These are phyloP conservation scores for Hesperophylax magnus DNA, from an alignment of 1,140 invertebrate species.

Conservation along the genomic window DNA sequence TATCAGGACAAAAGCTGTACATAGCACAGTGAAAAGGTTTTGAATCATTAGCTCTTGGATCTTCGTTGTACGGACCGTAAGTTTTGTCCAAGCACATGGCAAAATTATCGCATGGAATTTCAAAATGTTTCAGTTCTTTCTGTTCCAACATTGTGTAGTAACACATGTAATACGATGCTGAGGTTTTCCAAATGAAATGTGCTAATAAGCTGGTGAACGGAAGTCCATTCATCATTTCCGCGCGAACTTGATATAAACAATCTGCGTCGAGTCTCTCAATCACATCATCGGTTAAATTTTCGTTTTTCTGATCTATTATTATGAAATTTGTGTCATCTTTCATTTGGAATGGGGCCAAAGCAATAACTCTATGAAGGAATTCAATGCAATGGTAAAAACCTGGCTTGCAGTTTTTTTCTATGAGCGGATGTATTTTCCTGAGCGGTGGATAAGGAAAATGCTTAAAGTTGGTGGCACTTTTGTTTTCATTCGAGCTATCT, in stretches of 20 bases:
- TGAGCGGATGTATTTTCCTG: slow-evolving; percentile 74
- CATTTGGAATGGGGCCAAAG: slow-evolving; percentile 62
- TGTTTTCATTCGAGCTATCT: neutral
- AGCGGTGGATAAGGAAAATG: slow-evolving; percentile 72
- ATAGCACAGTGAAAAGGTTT: slow-evolving; percentile 72
- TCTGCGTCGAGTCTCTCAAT: slow-evolving; percentile 66
- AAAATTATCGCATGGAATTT: slow-evolving; percentile 75
- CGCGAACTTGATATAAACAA: slow-evolving; percentile 65
- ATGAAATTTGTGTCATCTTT: slow-evolving; percentile 69
- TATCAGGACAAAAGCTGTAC: slow-evolving; percentile 79
- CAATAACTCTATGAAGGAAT: slow-evolving; percentile 69
- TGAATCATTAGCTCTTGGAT: slow-evolving; percentile 72
- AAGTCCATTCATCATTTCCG: slow-evolving; percentile 64
- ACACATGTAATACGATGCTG: slow-evolving; percentile 78
- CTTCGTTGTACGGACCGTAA: slow-evolving; percentile 63
- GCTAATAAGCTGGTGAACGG: slow-evolving; percentile 73
- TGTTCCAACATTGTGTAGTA: slow-evolving; percentile 74
- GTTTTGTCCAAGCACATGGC: slow-evolving; percentile 70
- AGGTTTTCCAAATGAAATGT: slow-evolving; percentile 73
- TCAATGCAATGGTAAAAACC: slow-evolving; percentile 71
- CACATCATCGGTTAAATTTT: slow-evolving; percentile 60
- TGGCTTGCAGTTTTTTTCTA: slow-evolving; percentile 70
- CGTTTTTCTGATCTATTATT: slow-evolving; percentile 63
- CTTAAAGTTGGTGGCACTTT: slow-evolving; percentile 60
- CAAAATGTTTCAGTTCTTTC: slow-evolving; percentile 68